Base-by-base conservation (phyloP, 35 echinoderm and acorn worm species). In the Lytechinus pictus region DNA sequence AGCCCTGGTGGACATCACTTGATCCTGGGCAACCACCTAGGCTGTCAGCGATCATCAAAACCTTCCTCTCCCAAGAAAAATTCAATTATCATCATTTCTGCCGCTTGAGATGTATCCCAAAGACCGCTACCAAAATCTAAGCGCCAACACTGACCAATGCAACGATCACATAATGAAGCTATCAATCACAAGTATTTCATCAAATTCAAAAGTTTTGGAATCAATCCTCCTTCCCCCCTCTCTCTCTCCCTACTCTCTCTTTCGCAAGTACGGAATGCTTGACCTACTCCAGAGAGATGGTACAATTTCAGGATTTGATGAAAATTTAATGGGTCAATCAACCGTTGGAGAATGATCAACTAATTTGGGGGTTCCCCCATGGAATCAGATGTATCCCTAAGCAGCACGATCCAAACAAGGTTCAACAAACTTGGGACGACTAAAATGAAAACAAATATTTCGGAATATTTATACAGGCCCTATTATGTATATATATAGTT, bases 21-120 rank as follows among this genome's bases (percentile, higher is more conserved):
- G 88, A 90, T 90, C 88, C 88, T 52, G 52, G 10, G 52, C 52
- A 8, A 44, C 88, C 88, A 90, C 88, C 88, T 90, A 52, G 29
- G 16, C 88, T 90, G 88, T 90, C 88, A 90, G 27, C 29, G 52
- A 54, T 54, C 88, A 90, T 21, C 88, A 44, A 90, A 90, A 54
- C 52, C 52, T 90, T 12, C 88, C 28, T 54, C 66, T 79, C 66
- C 66, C 19, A 79, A 24, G 66, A 19, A 79, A 79, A 24, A 79
- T 79, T 79, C 66, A 24, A 79, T n/a, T 79, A 24, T 79, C 66
- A 24, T 79, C 66, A 79, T 79, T 71, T 79, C 3, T 7, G 52
- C 88, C 88, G 52, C 88, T 33, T 14, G 88, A 90, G 52, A 90
- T 90, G 33, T 44, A 90, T 90, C 27, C 9, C 19, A 79, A 79